Conservation (phyloP, 2,113 vertebrate genomes). For the Syngnathus floridae region DNA sequence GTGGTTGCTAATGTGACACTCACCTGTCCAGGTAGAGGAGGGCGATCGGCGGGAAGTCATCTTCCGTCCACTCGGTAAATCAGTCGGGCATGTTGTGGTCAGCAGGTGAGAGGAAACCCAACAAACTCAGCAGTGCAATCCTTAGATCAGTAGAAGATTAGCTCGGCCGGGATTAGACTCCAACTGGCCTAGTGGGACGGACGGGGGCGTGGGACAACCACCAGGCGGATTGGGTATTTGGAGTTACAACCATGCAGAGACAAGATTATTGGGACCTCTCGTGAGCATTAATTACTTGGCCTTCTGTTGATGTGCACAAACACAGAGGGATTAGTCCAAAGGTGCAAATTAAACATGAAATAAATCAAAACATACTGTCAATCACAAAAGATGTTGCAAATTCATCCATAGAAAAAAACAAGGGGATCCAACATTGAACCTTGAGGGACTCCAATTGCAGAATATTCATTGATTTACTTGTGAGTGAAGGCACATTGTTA, state of each 20-base stretch:
- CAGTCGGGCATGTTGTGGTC: slow-evolving; percentile 24
- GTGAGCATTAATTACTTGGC: slow-evolving; percentile 49
- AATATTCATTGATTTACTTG: neutral
- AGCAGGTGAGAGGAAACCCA: slow-evolving; percentile 32
- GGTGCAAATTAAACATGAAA: slow-evolving; percentile 18
- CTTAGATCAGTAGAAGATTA: slow-evolving; percentile 48
- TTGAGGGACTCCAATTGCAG: neutral
- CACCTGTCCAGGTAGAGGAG: slow-evolving; percentile 54
- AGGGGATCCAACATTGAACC: neutral
- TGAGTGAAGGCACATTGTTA: neutral
- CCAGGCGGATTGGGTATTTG: slow-evolving; percentile 35
- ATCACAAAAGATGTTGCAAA: neutral
- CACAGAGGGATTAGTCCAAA: slow-evolving; percentile 4
- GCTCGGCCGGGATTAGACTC: slow-evolving; percentile 36
- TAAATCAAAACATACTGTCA: neutral
- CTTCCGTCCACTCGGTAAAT: slow-evolving; percentile 13
- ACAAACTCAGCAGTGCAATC: slow-evolving; percentile 34
- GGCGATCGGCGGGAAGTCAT: slow-evolving; percentile 55
- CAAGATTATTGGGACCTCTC: slow-evolving; percentile 46
- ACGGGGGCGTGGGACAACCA: slow-evolving; percentile 9
- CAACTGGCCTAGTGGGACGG: slow-evolving; percentile 26
- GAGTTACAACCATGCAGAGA: slow-evolving; percentile 39
- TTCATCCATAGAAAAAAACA: slow-evolving; percentile 2
- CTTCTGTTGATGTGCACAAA: slow-evolving; percentile 47
- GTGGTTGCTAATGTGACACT: slow-evolving; percentile 37